A percentile compares a stretch with the other conserved stretches of the same genome.
phyloP scores from a whole-genome alignment of 2,113 vertebrate species.

The Chunga burmeisteri region DNA sequence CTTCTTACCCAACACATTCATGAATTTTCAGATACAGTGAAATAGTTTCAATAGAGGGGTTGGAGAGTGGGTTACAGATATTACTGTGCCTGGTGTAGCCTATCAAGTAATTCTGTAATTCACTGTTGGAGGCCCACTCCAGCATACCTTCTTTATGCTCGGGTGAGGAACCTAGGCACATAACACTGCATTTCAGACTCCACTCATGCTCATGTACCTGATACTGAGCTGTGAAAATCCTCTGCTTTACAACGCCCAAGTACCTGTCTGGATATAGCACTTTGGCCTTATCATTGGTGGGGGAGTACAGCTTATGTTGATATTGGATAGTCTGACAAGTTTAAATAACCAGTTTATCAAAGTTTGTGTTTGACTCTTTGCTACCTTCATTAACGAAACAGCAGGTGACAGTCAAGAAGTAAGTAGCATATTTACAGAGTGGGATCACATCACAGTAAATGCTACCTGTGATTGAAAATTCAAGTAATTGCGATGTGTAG shows the following conservation, averaged over 20 bases:
- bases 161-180: not conserved
- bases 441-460: not conserved
- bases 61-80: not conserved
- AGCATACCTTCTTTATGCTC: not conserved
- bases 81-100: not conserved
- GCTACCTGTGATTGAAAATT: not conserved
- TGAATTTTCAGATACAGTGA: not conserved
- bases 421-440: not conserved
- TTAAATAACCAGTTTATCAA: not conserved
- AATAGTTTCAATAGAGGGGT: not conserved
- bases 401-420: not conserved
- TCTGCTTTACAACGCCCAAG: not conserved
- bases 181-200: not conserved
- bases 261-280: not conserved
- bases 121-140: not conserved
- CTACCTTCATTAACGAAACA: not conserved
- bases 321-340: not conserved
- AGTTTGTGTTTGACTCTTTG: not conserved
- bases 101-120: not conserved
- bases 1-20: not conserved
- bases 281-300: not conserved
- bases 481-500: not conserved
- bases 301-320: not conserved
- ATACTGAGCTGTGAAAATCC: not conserved
- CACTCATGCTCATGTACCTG: not conserved